Base-by-base conservation (phyloP, 1,140 invertebrate genomes). In the Hylaeus volcanicus region DNA sequence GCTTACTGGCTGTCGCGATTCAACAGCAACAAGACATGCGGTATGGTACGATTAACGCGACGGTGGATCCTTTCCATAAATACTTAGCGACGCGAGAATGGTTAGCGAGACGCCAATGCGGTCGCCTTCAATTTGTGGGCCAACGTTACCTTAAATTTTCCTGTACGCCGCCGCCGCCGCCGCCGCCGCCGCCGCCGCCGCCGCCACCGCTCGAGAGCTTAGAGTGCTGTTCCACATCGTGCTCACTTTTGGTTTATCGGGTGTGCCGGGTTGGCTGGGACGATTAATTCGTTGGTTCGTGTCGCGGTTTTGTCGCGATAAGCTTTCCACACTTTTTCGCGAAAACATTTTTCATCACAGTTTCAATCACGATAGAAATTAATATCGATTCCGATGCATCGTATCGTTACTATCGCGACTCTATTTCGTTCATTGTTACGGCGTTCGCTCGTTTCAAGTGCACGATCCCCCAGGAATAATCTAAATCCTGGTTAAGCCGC, bases 21-120 rank as follows among this genome's bases (percentile, higher is more conserved):
- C 26, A 26, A 26, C 26, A 26, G 26, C 26, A 26, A 26, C 26
- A 26, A 26, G 26, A 26, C 26, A 26, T 39, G 64, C 64, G 45
- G 64, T 81, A 69, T 81, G 63, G 79, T 81, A 8, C 79, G 79
- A 81, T 81, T 81, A 75, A 81, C 64, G 79, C 45, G 73, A 81
- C 79, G 43, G 56, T 60, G 73, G 56, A 81, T 81, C 63, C 72
- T 76, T 69, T 74, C 72, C 73, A 81, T 76, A 76, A 74, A 81
- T 76, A 81, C 61, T 37, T 15, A 76, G 9, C 55, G 73, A 74
- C 77, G 51, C 60, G 41, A 12, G 77, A 15, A 58, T 65, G 71
- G 70, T 79, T 65, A 79, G 77, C 70, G 60, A 79, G 77, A 79
- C 77, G 70, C 70, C 77, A 64, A 73, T 73, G 77, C 61, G 70